These are phyloP conservation scores for Torymus texanus DNA, from an alignment of 2,888 invertebrate species.

Conservation along the genomic window DNA sequence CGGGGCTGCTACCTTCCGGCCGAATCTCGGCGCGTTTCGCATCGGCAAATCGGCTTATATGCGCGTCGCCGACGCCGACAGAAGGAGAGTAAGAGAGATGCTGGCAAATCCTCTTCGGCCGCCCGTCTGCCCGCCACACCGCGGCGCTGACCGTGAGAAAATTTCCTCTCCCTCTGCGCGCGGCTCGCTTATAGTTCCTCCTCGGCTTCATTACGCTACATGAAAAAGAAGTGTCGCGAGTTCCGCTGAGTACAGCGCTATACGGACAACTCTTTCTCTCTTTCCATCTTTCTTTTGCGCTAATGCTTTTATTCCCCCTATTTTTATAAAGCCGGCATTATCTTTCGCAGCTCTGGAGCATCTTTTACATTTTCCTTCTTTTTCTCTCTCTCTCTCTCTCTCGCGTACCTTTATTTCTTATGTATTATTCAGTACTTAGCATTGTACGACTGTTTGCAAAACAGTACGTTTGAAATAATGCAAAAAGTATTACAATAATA, in stretches of 20 bases:
- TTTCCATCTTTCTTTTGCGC: neutral
- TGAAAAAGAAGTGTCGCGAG: slow-evolving; percentile 21
- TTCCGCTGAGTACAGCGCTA: neutral
- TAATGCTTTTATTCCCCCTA: slow-evolving; percentile 1
- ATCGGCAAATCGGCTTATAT: slow-evolving; percentile 50
- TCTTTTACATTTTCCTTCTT: no score
- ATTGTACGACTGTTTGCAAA: no score
- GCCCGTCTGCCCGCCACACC: neutral
- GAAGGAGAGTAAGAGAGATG: neutral
- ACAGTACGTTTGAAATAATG: no score
- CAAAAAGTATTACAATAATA: no score
- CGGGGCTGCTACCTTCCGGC: slow-evolving; percentile 19
- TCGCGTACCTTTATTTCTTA: no score
- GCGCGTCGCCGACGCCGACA: neutral
- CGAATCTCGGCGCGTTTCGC: slow-evolving; percentile 48
- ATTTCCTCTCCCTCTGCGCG: slow-evolving; percentile 1
- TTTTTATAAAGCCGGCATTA: slow-evolving; percentile 6
- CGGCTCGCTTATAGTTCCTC: slow-evolving; percentile 15
- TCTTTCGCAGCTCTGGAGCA: neutral
- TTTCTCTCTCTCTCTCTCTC: no score
- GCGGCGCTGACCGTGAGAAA: slow-evolving; percentile 31
- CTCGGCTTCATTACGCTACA: slow-evolving; percentile 29
- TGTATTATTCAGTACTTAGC: no score
- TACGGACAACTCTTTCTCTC: neutral
- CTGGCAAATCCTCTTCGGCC: slow-evolving; percentile 33